Evolutionary conservation across 2,797 vertebrate species (phyloP).

Genomic region (Alcedo atthis): DNA sequence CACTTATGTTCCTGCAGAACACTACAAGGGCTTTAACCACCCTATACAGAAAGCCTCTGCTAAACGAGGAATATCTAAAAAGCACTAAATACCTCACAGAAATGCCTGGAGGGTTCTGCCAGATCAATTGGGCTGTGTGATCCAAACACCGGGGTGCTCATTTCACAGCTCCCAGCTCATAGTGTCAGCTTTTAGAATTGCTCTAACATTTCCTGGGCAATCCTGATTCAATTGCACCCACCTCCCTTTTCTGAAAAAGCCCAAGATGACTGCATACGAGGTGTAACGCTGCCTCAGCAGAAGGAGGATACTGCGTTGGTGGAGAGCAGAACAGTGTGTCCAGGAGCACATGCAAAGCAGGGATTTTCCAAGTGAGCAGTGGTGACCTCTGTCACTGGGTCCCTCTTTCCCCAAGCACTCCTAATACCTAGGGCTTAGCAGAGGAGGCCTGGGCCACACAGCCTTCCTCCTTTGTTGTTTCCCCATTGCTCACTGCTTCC

Average conservation of each 20-base stretch:
- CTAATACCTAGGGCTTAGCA: neutral
- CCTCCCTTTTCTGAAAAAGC: neutral
- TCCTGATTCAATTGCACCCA: neutral
- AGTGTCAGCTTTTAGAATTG: neutral
- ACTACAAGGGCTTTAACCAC: neutral
- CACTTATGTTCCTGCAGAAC: neutral
- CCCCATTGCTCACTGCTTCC: neutral
- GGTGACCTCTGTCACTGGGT: rapidly evolving
- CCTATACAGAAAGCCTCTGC: neutral
- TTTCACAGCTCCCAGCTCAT: neutral
- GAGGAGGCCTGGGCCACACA: neutral
- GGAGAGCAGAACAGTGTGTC: slow-evolving; percentile 22
- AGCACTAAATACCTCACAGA: neutral
- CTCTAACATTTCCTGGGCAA: slow-evolving; percentile 13
- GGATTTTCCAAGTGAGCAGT: slow-evolving; percentile 27
- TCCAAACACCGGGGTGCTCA: neutral
- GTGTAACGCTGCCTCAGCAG: slow-evolving; percentile 33
- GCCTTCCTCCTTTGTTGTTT: neutral
- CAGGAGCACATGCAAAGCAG: neutral
- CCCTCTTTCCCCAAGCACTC: neutral
- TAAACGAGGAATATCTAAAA: neutral
- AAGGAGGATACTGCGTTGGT: slow-evolving; percentile 26
- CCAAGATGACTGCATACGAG: slow-evolving; percentile 1
- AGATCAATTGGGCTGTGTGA: neutral
- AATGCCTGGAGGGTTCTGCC: neutral